Conservation (phyloP, 2,113 vertebrate species). For the Hassar affinis region DNA sequence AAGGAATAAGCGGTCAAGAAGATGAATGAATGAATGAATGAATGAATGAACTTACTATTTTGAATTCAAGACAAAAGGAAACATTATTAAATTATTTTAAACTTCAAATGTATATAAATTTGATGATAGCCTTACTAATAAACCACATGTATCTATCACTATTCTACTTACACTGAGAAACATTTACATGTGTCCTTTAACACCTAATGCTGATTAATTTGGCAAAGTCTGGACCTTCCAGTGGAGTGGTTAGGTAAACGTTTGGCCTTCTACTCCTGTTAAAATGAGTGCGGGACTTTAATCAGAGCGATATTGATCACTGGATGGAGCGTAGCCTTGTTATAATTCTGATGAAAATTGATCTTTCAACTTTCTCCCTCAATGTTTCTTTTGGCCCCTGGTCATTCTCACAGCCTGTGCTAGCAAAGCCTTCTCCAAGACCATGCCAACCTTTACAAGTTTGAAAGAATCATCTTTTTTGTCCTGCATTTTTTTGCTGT, state of each 20-base stretch:
- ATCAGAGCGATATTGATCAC: slow-evolving; percentile 50
- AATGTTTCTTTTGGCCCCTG: slow-evolving; percentile 19
- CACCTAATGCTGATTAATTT: slow-evolving; percentile 37
- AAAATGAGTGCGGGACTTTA: slow-evolving; percentile 44
- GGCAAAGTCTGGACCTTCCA: neutral
- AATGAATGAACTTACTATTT: neutral
- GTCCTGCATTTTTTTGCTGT: neutral
- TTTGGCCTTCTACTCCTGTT: slow-evolving; percentile 39
- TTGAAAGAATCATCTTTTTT: neutral
- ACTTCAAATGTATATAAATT: neutral
- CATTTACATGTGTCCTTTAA: neutral
- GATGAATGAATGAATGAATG: neutral
- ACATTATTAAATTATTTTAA: neutral
- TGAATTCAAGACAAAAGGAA: neutral
- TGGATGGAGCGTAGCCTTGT: slow-evolving; percentile 39
- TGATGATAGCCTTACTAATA: neutral
- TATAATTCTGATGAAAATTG: slow-evolving; percentile 52
- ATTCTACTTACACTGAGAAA: slow-evolving; percentile 1
- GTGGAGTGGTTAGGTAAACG: slow-evolving; percentile 21
- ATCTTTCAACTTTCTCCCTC: slow-evolving; percentile 39
- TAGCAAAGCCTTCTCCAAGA: slow-evolving; percentile 15
- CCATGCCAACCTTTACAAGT: neutral
- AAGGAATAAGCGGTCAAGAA: no score
- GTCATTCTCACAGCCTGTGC: neutral
- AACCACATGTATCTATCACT: neutral